phyloP scores from a whole-genome alignment of 2,797 vertebrate species.

The Ceryle rudis region DNA sequence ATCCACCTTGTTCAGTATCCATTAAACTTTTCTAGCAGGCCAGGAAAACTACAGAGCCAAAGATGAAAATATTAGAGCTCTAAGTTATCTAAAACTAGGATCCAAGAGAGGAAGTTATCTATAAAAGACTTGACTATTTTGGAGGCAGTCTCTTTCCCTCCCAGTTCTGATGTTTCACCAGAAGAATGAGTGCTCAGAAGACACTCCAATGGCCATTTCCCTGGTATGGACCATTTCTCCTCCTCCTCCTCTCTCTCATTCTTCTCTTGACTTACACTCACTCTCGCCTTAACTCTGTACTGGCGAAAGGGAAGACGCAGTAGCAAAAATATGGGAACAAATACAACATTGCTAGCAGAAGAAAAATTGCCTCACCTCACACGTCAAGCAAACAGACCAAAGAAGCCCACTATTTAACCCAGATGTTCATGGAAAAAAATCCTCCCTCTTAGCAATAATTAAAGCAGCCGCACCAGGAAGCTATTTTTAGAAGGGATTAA shows the following conservation, averaged over 20 bases:
- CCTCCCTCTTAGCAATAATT: not conserved
- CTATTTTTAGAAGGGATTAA: slow-evolving; percentile 39
- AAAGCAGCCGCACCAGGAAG: not conserved
- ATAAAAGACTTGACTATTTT: not conserved
- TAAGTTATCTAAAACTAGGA: not conserved
- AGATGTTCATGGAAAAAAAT: not conserved
- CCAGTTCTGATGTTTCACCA: not conserved
- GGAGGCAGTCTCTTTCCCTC: not conserved
- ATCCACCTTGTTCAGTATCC: not conserved
- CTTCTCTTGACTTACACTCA: not conserved
- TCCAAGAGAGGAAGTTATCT: not conserved
- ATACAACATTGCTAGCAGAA: not conserved
- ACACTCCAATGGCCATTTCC: not conserved
- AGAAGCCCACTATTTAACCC: not conserved
- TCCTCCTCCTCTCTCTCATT: too few relatives aligned
- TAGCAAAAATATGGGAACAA: not conserved
- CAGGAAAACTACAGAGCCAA: slow-evolving; percentile 3
- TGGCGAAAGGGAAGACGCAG: not conserved
- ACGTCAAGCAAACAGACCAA: not conserved
- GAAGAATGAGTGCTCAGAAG: not conserved
- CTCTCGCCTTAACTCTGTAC: not conserved
- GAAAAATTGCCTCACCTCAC: not conserved
- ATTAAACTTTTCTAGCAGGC: not conserved
- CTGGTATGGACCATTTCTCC: not conserved
- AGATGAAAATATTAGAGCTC: not conserved